Evolutionary conservation across 2,797 vertebrate species (phyloP), one percentile per base, ranked within the genome.

Genomic region (Adrianichthys oophorus): DNA sequence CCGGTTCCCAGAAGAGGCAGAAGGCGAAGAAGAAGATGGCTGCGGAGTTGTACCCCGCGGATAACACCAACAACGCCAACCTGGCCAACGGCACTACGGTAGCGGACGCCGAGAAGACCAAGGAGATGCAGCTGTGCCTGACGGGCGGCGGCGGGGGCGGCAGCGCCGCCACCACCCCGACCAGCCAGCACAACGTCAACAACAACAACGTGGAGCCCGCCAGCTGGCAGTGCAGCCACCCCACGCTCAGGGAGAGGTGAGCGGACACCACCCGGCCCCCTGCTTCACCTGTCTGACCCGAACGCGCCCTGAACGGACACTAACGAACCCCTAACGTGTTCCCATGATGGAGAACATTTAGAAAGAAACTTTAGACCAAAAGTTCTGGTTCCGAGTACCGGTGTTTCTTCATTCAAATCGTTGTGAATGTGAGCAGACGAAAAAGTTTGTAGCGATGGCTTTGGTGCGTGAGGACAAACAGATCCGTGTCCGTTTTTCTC

Each of bases 171-270:
- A 78, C 90, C 89, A 85, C 84, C 71, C 83, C 88, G 76, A 85
- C 87, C 89, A 59, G 85, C 88, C 92, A 93, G 82, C 92, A 92
- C 1, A 95, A 95, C 90, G 91, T 93, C 89, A 94, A 90, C 92
- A 96, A 96, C 92, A 95, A 96, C 94, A 94, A 95, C 89, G 68
- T 91, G 6, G 95, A 96, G 80, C 91, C 92, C 48, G 84, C 90
- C 83, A 93, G 90, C 91, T 96, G 95, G 95, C 93, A 95, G 81
- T 91, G 93, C 77, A 93, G 87, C 85, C 95, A 96, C 83, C 95
- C 97, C 41, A 98, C 96, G 0, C 92, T 98, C 68, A 87, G 95
- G 54, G 96, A 98, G 91, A 95, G 96, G 96, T 97, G 89, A 65
- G 15, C 1, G 14, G 41, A 8, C 29, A 7, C 26, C 29, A 7